phyloP scores from a whole-genome alignment of 1,140 invertebrate genomes.

The Diachasma alloeum region DNA sequence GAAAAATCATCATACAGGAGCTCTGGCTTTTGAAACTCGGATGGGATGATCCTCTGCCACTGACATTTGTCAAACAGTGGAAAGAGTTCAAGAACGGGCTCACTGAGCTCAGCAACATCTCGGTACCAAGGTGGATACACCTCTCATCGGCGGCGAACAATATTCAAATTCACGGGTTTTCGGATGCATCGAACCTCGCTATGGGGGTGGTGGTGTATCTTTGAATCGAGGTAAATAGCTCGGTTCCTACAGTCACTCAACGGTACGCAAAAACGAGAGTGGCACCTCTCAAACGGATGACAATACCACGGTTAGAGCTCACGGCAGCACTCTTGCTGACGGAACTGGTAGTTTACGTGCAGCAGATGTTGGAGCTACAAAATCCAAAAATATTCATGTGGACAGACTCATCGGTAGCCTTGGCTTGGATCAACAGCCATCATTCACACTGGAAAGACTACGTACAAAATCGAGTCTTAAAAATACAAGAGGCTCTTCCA shows the following conservation, averaged over 20 bases:
- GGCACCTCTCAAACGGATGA: conserved; percentile 32
- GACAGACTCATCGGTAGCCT: not conserved
- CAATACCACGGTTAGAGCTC: conserved; percentile 28
- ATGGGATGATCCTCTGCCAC: no score
- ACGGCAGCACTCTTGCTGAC: conserved; percentile 17
- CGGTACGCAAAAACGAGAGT: conserved; percentile 51
- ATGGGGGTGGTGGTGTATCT: conserved; percentile 40
- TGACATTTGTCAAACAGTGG: no score
- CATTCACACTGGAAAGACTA: conserved; percentile 25
- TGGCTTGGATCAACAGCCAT: conserved; percentile 20
- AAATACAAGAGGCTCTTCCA: conserved; percentile 26
- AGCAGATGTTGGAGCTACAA: not conserved
- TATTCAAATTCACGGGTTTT: no score
- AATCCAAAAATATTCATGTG: not conserved
- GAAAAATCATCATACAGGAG: no score
- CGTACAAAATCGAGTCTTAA: not conserved
- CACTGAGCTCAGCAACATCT: no score
- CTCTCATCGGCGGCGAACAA: no score
- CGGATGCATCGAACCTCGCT: conserved; percentile 35
- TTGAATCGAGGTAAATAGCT: no score
- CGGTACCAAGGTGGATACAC: no score
- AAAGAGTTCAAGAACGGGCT: no score
- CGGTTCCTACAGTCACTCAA: no score
- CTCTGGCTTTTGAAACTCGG: no score
- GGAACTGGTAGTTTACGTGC: conserved; percentile 10